phyloP scores from a whole-genome alignment of 1,140 invertebrate genomes.

The Nomia melanderi region DNA sequence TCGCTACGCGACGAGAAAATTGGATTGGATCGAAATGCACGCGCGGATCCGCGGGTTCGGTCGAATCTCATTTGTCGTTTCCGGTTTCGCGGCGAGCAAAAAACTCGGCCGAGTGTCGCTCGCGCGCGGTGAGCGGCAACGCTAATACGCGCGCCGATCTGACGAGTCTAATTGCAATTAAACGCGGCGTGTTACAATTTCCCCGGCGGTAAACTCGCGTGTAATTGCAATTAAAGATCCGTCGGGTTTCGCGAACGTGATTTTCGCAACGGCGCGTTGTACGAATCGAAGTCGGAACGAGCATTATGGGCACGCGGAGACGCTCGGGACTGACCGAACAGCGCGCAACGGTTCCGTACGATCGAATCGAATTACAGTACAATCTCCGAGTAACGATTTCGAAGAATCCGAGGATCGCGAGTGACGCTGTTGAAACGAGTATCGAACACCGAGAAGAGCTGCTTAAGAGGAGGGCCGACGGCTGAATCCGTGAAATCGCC shows the following conservation, averaged over 20 bases:
- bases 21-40: background rate
- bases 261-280: no score
- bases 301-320: no score
- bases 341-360: background rate
- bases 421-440: background rate
- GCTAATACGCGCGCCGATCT: background rate
- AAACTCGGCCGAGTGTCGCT: background rate
- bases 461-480: background rate
- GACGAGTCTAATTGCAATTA: constrained; percentile 1
- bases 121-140: no score
- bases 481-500: background rate
- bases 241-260: background rate
- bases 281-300: no score
- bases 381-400: background rate
- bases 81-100: background rate
- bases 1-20: background rate
- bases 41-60: background rate
- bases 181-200: background rate
- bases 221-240: background rate
- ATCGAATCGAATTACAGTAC: background rate
- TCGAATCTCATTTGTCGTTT: background rate
- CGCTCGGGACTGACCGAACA: no score
- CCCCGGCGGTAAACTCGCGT: background rate
- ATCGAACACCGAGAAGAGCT: background rate
- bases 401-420: background rate